A percentile compares a stretch with the other conserved stretches of the same genome.
Conservation (phyloP, 2,113 vertebrate species). For the Anhinga rufa region DNA sequence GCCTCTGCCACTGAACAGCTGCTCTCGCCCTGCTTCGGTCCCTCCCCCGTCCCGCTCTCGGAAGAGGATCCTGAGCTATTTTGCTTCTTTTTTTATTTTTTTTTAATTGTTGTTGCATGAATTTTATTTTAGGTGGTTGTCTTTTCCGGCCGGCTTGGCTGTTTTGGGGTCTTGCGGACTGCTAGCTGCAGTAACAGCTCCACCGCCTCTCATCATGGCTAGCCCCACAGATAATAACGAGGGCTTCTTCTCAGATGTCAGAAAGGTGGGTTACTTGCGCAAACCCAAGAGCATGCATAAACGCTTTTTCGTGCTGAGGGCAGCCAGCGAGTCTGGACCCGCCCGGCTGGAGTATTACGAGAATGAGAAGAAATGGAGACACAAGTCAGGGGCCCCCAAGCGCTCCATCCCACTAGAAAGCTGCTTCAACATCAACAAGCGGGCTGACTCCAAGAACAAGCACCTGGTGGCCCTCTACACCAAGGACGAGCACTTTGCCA, state of each 20-base stretch:
- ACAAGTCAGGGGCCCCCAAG: conserved; percentile 87
- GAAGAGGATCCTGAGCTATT: neutral
- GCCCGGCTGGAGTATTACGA: conserved; percentile 90
- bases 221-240: conserved; percentile 78
- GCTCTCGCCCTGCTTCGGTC: conserved; percentile 18
- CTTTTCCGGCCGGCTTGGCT: neutral
- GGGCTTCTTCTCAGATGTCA: conserved; percentile 87
- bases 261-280: conserved; percentile 91
- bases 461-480: conserved; percentile 89
- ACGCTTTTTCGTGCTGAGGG: conserved; percentile 88
- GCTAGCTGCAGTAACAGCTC: neutral
- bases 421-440: conserved; percentile 92
- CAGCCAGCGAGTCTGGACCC: conserved; percentile 82
- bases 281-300: conserved; percentile 95
- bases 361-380: conserved; percentile 93
- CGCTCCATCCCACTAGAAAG: conserved; percentile 86
- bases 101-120: conserved; percentile 12
- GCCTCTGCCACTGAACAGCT: conserved; percentile 65
- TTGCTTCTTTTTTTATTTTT: neutral
- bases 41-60: conserved; percentile 3
- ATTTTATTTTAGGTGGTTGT: conserved; percentile 34
- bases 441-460: conserved; percentile 91
- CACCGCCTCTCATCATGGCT: conserved; percentile 66
- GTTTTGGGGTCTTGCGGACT: neutral
- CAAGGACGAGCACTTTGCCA: conserved; percentile 87